Percentiles rank a stretch among this genome's conserved stretches.
These are phyloP conservation scores for Leptinotarsa rubiginosa DNA, from an alignment of 2,888 invertebrate genomes.

Conservation along the genomic window DNA sequence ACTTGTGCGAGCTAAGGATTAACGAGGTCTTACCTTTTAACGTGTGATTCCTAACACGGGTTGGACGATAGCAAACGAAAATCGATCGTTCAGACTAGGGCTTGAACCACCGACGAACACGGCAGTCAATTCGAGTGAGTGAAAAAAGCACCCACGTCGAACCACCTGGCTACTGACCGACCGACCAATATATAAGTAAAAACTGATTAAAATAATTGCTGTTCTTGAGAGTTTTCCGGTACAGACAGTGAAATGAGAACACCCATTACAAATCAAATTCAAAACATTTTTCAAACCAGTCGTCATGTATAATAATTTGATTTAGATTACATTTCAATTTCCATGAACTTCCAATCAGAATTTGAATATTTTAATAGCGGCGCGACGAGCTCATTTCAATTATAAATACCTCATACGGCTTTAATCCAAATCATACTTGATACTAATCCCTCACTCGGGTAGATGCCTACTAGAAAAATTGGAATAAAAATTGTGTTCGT, in stretches of 20 bases:
- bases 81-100: too few species aligned
- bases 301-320: slow-evolving; percentile 14
- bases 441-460: slow-evolving; percentile 11
- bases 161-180: too few species aligned
- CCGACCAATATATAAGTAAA: too few species aligned
- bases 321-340: slow-evolving; percentile 19
- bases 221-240: background rate
- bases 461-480: slow-evolving; percentile 2
- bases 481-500: slow-evolving; percentile 3
- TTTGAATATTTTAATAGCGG: slow-evolving; percentile 18
- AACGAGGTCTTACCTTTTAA: too few species aligned
- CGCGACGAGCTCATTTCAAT: slow-evolving; percentile 20
- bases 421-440: slow-evolving; percentile 14
- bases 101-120: too few species aligned
- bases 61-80: too few species aligned
- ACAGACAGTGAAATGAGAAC: background rate
- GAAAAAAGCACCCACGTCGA: too few species aligned
- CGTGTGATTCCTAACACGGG: too few species aligned
- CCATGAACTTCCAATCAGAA: slow-evolving; percentile 20
- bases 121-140: too few species aligned
- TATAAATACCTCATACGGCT: slow-evolving; percentile 19
- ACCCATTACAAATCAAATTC: slow-evolving; percentile 5
- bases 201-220: background rate
- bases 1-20: too few species aligned
- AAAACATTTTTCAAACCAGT: slow-evolving; percentile 12